Evolutionary conservation across 1,140 invertebrate genomes (phyloP).

Genomic region (Pseudomyrmex sp.): DNA sequence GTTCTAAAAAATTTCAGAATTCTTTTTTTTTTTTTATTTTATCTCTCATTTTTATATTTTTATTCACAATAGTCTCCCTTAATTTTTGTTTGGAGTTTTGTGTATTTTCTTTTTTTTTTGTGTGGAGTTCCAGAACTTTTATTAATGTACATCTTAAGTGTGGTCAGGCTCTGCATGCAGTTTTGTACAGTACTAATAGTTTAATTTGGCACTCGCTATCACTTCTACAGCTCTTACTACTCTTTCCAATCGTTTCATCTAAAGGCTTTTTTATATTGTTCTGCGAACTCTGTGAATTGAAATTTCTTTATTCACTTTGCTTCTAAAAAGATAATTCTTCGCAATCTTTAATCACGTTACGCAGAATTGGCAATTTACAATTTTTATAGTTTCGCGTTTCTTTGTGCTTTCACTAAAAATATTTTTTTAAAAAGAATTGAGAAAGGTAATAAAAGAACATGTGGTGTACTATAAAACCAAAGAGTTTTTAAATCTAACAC

Average conservation of each 20-base stretch:
- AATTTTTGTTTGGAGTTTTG: background rate
- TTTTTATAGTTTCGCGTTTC: conserved; percentile 26
- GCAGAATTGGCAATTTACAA: conserved; percentile 12
- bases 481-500: background rate
- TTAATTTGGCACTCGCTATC: conserved; percentile 47
- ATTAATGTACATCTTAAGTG: conserved; percentile 60
- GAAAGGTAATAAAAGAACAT: background rate
- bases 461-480: background rate
- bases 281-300: conserved; percentile 20
- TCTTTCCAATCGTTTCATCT: conserved; percentile 11
- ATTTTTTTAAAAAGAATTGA: conserved; percentile 18
- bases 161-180: conserved; percentile 62
- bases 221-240: conserved; percentile 29
- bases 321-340: conserved; percentile 28
- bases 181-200: conserved; percentile 41
- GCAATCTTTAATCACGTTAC: background rate
- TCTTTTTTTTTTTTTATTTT: background rate
- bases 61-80: conserved; percentile 37
- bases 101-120: conserved; percentile 38
- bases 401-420: conserved; percentile 20
- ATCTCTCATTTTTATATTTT: background rate
- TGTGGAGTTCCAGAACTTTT: conserved; percentile 67
- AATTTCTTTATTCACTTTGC: conserved; percentile 24
- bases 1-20: background rate
- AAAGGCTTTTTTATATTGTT: conserved; percentile 40